These are phyloP conservation scores for Aphaenogaster ashmeadi DNA, from an alignment of 1,140 invertebrate genomes.

Conservation along the genomic window DNA sequence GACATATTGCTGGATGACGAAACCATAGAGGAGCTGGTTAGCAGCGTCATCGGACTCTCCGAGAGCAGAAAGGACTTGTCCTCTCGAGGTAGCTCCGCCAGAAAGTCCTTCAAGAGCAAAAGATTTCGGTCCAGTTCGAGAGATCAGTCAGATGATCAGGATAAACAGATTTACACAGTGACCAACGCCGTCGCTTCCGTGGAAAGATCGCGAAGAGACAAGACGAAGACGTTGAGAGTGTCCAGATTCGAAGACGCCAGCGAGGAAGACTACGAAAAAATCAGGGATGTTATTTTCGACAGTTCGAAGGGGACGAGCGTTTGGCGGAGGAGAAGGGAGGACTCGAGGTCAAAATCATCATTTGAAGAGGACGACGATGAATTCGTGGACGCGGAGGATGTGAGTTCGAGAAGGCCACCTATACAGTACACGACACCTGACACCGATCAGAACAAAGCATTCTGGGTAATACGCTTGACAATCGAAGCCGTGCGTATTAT, in stretches of 20 bases:
- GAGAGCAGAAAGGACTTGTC: constrained; percentile 73
- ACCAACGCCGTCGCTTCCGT: constrained; percentile 49
- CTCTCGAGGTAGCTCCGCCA: constrained; percentile 46
- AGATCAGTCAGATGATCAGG: constrained; percentile 44
- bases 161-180: background rate
- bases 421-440: constrained; percentile 82
- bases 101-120: constrained; percentile 68
- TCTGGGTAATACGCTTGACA: constrained; percentile 83
- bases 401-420: constrained; percentile 74
- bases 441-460: constrained; percentile 81
- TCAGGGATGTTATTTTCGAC: constrained; percentile 70
- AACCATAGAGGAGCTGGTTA: constrained; percentile 42
- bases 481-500: background rate
- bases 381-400: constrained; percentile 83
- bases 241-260: constrained; percentile 81
- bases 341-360: constrained; percentile 56
- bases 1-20: constrained; percentile 64
- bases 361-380: constrained; percentile 82
- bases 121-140: constrained; percentile 64
- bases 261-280: constrained; percentile 74
- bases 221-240: constrained; percentile 72
- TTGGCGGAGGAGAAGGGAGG: constrained; percentile 43
- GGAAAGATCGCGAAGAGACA: constrained; percentile 39
- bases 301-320: constrained; percentile 40
- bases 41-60: constrained; percentile 58